Evolutionary conservation across 2,113 vertebrate genomes (phyloP).

Genomic region (Siniperca chuatsi): DNA sequence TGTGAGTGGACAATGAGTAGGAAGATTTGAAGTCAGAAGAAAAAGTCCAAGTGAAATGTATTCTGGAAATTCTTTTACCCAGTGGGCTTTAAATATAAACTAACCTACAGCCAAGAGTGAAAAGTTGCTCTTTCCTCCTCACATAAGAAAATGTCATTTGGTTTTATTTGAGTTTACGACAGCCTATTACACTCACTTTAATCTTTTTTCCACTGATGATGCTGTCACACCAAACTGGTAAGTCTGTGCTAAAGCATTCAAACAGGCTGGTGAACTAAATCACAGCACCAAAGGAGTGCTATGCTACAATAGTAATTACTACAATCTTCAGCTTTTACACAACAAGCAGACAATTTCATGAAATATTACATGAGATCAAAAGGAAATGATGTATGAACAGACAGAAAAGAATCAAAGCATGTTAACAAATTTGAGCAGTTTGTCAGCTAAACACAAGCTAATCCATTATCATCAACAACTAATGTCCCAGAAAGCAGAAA

Average conservation of each 20-base stretch:
- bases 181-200: conserved; percentile 19
- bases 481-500: not conserved
- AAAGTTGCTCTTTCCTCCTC: conserved; percentile 25
- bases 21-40: conserved; percentile 18
- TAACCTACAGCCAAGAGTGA: not conserved
- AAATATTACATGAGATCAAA: not conserved
- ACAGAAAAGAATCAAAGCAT: not conserved
- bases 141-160: conserved; percentile 49
- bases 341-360: not conserved
- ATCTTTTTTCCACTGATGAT: conserved; percentile 51
- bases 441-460: not conserved
- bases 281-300: conserved; percentile 2
- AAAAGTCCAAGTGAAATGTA: conserved; percentile 24
- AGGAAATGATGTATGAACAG: not conserved
- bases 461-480: not conserved
- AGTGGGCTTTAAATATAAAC: conserved; percentile 1
- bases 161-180: conserved; percentile 36
- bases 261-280: conserved; percentile 30
- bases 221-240: conserved; percentile 22
- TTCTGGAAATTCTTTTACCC: conserved; percentile 54
- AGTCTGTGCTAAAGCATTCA: conserved; percentile 24
- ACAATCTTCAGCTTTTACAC: not conserved
- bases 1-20: conserved; percentile 21
- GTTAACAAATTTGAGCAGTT: not conserved
- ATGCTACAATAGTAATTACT: not conserved